phyloP scores from a whole-genome alignment of 2,113 vertebrate species.

The Seriola rivoliana region DNA sequence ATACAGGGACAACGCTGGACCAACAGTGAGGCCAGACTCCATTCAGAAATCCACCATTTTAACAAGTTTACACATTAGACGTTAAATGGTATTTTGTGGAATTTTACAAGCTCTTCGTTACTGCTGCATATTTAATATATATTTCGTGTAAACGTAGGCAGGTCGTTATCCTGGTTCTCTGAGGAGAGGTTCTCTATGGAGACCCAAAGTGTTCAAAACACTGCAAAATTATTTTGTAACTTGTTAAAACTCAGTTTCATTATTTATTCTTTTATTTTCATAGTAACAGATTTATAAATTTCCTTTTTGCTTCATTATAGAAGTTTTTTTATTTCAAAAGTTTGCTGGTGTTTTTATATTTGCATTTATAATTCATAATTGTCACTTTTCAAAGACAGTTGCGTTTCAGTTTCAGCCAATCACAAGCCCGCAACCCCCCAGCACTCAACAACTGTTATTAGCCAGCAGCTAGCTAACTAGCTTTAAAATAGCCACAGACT shows the following conservation, averaged over 20 bases:
- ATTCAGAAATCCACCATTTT: constrained; percentile 27
- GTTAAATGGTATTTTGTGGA: not conserved
- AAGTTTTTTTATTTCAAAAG: not conserved
- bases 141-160: no score
- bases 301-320: not conserved
- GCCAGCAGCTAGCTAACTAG: not conserved
- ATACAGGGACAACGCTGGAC: not conserved
- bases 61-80: not conserved
- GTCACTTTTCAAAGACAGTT: not conserved
- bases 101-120: not conserved
- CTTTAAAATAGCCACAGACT: not conserved
- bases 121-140: not conserved
- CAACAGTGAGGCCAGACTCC: constrained; percentile 39
- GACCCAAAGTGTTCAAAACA: not conserved
- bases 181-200: not conserved
- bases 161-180: not conserved
- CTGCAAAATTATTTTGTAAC: not conserved
- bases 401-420: not conserved
- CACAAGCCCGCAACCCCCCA: not conserved
- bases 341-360: not conserved
- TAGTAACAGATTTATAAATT: not conserved
- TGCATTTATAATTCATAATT: not conserved
- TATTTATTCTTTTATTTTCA: not conserved
- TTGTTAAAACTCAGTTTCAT: no score
- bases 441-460: not conserved